Percentiles rank a stretch among this genome's conserved stretches.
These are phyloP conservation scores for Myopa testacea DNA, from an alignment of 2,888 invertebrate genomes.

Conservation along the genomic window DNA sequence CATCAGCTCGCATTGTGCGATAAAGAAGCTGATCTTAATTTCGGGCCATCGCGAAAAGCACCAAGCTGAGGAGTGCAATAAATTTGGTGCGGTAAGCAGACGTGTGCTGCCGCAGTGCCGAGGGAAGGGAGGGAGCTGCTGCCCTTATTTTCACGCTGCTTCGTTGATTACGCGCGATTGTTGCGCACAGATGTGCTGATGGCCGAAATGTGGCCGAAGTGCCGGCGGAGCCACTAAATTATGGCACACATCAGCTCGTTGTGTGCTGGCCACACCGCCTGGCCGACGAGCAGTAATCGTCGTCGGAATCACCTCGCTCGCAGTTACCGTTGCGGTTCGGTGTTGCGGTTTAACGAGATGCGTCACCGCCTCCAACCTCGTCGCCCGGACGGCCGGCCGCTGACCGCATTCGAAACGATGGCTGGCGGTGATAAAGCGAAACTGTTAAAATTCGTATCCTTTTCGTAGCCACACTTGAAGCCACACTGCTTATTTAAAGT, in stretches of 20 bases:
- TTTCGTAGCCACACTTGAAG: constrained; percentile 31
- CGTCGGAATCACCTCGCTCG: not conserved
- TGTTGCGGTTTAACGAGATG: constrained; percentile 63
- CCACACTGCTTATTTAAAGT: constrained; percentile 54
- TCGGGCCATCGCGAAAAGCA: constrained; percentile 48
- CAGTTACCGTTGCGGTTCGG: constrained; percentile 1
- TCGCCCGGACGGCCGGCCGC: not conserved
- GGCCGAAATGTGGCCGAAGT: constrained; percentile 25
- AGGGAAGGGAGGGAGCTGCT: constrained; percentile 32
- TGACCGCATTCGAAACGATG: constrained; percentile 43
- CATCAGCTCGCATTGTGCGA: constrained; percentile 33
- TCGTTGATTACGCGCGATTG: constrained; percentile 51
- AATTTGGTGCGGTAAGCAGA: constrained; percentile 29
- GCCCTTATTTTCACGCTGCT: constrained; percentile 51
- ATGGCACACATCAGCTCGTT: constrained; percentile 35
- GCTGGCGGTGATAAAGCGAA: constrained; percentile 49
- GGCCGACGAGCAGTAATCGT: too few relatives aligned
- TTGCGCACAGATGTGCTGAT: constrained; percentile 59
- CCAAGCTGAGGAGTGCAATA: constrained; percentile 45
- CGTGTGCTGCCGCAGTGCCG: not conserved
- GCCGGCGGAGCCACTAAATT: constrained; percentile 33
- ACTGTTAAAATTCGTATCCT: constrained; percentile 43
- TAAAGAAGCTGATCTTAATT: constrained; percentile 54
- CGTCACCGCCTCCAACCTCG: constrained; percentile 57
- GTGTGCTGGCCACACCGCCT: too few relatives aligned